Base-by-base conservation (phyloP, 2,113 vertebrate genomes). In the Chionis minor region DNA sequence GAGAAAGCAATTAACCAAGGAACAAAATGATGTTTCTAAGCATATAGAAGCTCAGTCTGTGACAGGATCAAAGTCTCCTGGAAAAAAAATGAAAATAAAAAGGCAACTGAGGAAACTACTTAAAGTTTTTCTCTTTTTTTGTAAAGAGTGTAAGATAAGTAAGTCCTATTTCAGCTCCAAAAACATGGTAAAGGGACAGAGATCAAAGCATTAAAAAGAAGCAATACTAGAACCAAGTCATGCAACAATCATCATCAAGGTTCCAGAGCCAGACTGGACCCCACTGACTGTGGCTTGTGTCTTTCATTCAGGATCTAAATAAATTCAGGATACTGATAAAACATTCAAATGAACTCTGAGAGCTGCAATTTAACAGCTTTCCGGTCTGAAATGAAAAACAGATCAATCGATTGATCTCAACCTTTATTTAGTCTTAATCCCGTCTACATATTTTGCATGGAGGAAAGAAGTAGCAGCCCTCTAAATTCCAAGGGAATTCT, bases 1-100 rank as follows among this genome's bases (percentile, higher is more conserved):
- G 86, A 92, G 87, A 94, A 91, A 93, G 94, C 81, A 97, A 94
- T 95, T 96, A 97, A 72, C 69, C 81, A 85, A 94, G 84, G 87
- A 90, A 87, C 70, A 91, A 95, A 96, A 90, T 0, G 11, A 30
- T 80, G 58, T 79, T 87, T 86, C 74, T 77, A 90, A 94, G 85
- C 74, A 32, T 45, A 94, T 4, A 93, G 92, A 77, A 92, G 58
- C 58, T 88, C 62, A 42, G 70, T 16, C 58, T 95, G 81, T 72
- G 74, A 93, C 78, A 92, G 58, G 96, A 96, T 69, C 81, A 79
- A 84, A 90, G 74, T 62, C 35, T 85, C 52, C 22, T 12, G 10
- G 4, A 70, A 47, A 62, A 65, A 65, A 28, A 38, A 4, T 44
- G 1, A 8, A 79, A 94, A 77, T 2, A 69, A 59, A 82, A 67